Evolutionary conservation across 92 coral and sea anemone genomes (phyloP), one percentile per base, ranked within the genome.

Genomic region (Virgularia gustaviana): DNA sequence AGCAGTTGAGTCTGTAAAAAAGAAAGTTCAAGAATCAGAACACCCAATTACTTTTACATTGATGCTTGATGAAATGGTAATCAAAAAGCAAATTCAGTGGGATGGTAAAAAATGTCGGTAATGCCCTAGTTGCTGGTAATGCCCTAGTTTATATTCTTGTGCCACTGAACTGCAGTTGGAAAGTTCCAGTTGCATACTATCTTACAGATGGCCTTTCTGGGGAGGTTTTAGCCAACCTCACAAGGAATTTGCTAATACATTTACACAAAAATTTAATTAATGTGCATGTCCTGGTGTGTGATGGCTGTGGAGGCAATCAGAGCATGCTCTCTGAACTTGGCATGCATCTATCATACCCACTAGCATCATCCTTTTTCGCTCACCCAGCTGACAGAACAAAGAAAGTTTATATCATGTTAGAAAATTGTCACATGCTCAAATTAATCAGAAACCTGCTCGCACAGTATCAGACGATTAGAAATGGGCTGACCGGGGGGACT

Each of bases 1-100:
- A 43, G 59, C 60, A 23, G 10, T 67, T 4, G 28, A 31, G 28
- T 55, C 77, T 20, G 33, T 71, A 24, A 71, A 71, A 49, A 58
- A 29, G 22, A 71, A 71, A 52, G 41, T 44, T 44, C 20, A 13
- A 33, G 75, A 55, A 19, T 35, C 77, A n/a, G 24, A 70, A 70
- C 60, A 70, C 35, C 75, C 57, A 30, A 39, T 47, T 47, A 30
- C 51, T 45, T 31, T 47, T 45, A 8, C 31, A 23, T 31, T 71
- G 20, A 71, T 71, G 76, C 28, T 31, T 16, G 76, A 71, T 25
- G 76, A 71, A 57, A 71, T 71, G 76, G 13, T 49, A n/a, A 71
- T 71, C 23, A 55, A 57, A 35, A 71, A 71, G 42, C 76, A 51
- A 30, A 39, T 71, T 27, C 39, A 72, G 9, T 72, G 66, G 78